phyloP scores from a whole-genome alignment of 1,140 invertebrate species.

The Penaeus japonicus region DNA sequence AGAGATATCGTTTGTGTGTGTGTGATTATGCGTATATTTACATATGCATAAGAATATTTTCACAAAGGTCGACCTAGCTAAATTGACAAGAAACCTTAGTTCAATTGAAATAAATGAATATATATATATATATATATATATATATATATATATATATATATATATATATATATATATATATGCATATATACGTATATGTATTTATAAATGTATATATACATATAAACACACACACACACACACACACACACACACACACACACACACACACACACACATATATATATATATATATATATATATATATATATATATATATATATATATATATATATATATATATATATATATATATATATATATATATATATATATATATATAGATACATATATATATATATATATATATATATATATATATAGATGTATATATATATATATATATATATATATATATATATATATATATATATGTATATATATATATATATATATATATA shows the following conservation, averaged over 20 bases:
- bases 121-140: background rate
- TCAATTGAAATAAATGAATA: too few species aligned
- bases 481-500: slow-evolving; percentile 6
- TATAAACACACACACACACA: background rate
- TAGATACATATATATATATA: slow-evolving; percentile 7
- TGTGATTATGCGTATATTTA: too few species aligned
- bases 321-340: too few species aligned
- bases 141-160: background rate
- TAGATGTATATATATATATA: background rate
- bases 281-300: slow-evolving; percentile 13
- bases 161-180: background rate
- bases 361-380: slow-evolving; percentile 8
- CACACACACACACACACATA: background rate
- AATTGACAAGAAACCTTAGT: too few species aligned
- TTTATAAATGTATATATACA: background rate
- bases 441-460: background rate
- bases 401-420: background rate
- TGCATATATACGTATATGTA: background rate
- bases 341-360: slow-evolving; percentile 7
- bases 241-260: background rate
- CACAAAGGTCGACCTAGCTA: too few species aligned
- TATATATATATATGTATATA: background rate
- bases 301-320: slow-evolving; percentile 13
- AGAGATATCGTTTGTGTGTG: too few species aligned
- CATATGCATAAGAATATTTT: too few species aligned